Base-by-base conservation (phyloP, 2,113 vertebrate genomes). In the Excalfactoria chinensis region DNA sequence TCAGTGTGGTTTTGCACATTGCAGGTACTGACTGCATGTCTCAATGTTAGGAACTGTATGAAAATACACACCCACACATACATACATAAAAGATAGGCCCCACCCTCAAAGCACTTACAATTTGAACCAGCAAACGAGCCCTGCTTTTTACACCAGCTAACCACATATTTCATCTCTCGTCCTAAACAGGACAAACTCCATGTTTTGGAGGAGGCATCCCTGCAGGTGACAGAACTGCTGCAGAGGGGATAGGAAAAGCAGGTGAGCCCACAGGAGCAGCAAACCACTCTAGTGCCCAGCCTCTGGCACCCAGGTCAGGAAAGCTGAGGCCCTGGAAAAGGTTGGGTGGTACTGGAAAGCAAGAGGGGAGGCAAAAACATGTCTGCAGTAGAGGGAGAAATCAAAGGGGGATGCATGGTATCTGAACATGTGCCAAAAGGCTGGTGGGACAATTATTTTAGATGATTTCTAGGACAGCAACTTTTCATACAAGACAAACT, bases 21-120 rank as follows among this genome's bases (percentile, higher is more conserved):
- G 60, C 51, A 74, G 63, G 48, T 91, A 82, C 63, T 35, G 63
- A 41, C 46, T 21, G 6, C 2, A 0, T 34, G 32, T 69, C 21
- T 77, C 7, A 7, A 7, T 67, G 64, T 35, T 32, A 53, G 22
- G 70, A 87, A 56, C 0, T 37, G 67, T 87, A 56, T 60, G 89
- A 81, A 85, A 91, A 89, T 3, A 87, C 63, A 91, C 79, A 77
- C 85, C 72, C 75, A 77, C 37, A 56, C 14, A 49, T 43, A 67
- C 35, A 67, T 41, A 88, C 21, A 81, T 8, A 81, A 85, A 73
- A 86, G n/a, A 76, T 43, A 55, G 69, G 90, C 72, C 73, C 83
- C 90, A 56, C 89, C 86, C 84, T 90, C 46, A 70, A 74, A 90
- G 46, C 46, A 59, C 63, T 93, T 70, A 32, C 2, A 34, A 41